A percentile compares a stretch with the other conserved stretches of the same genome.
Conservation (phyloP, 2,113 vertebrate species). For the Turnix velox region DNA sequence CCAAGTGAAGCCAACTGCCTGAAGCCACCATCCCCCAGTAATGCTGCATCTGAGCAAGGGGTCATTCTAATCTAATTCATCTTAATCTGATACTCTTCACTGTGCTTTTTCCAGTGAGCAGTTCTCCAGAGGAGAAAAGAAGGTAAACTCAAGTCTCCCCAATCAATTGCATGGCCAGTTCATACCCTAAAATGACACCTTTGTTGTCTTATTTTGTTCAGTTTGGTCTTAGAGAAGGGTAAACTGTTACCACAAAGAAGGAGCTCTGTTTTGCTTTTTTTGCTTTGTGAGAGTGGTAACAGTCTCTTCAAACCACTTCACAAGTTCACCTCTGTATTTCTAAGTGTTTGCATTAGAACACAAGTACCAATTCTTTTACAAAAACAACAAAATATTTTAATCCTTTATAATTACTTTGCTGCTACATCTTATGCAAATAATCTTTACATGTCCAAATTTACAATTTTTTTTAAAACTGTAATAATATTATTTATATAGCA, state of each 20-base stretch:
- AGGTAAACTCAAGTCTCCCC: not conserved
- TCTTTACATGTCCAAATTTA: not conserved
- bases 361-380: fast-evolving
- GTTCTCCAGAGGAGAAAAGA: not conserved
- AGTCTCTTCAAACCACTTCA: not conserved
- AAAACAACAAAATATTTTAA: not conserved
- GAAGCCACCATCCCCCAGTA: not conserved
- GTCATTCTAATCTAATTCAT: not conserved
- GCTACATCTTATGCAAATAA: not conserved
- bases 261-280: not conserved
- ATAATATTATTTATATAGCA: not conserved
- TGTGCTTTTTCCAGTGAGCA: not conserved
- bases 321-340: not conserved
- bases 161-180: not conserved
- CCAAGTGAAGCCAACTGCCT: not conserved
- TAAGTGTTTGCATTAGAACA: not conserved
- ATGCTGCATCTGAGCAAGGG: fast-evolving
- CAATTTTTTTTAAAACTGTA: not conserved
- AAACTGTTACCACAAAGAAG: not conserved
- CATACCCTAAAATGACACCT: not conserved
- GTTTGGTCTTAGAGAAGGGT: not conserved
- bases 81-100: not conserved
- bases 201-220: not conserved
- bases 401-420: not conserved
- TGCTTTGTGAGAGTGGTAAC: not conserved